Evolutionary conservation across 1,140 invertebrate genomes (phyloP).

Genomic region (Bombus consobrinus): DNA sequence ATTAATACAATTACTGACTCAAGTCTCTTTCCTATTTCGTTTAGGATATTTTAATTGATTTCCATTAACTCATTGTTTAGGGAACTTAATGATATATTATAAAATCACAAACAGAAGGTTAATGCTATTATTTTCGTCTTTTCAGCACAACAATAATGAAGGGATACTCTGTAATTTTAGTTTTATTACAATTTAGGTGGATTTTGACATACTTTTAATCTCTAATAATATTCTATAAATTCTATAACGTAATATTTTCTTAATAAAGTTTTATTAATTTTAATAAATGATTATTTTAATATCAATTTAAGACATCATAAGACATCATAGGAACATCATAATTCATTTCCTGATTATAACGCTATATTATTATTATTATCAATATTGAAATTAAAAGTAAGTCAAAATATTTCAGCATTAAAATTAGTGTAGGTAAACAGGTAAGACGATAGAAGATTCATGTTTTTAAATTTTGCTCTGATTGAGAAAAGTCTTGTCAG

Average conservation of each 20-base stretch:
- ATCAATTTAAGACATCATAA: not conserved
- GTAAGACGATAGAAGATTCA: conserved; percentile 61
- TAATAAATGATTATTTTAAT: not conserved
- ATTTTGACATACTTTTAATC: conserved; percentile 69
- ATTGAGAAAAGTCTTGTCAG: conserved; percentile 79
- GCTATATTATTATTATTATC: not conserved
- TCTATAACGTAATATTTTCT: not conserved
- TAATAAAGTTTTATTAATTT: not conserved
- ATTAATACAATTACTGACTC: conserved; percentile 33
- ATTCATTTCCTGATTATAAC: not conserved
- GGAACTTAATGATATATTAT: conserved; percentile 23
- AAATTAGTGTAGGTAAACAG: conserved; percentile 48
- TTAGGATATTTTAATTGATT: conserved; percentile 49
- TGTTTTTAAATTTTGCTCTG: conserved; percentile 68
- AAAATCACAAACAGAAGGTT: conserved; percentile 26
- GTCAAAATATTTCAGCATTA: conserved; percentile 75
- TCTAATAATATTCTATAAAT: not conserved
- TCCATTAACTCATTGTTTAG: conserved; percentile 35
- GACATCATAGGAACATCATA: not conserved
- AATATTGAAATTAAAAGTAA: conserved; percentile 52
- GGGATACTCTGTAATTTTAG: conserved; percentile 51
- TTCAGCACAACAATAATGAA: conserved; percentile 55
- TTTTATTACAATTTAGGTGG: conserved; percentile 64
- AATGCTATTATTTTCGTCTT: conserved; percentile 47
- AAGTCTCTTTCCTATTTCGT: conserved; percentile 3